Percentiles rank a stretch among this genome's conserved stretches.
Evolutionary conservation across 2,797 vertebrate genomes (phyloP).

Genomic region (Alectoris magna): DNA sequence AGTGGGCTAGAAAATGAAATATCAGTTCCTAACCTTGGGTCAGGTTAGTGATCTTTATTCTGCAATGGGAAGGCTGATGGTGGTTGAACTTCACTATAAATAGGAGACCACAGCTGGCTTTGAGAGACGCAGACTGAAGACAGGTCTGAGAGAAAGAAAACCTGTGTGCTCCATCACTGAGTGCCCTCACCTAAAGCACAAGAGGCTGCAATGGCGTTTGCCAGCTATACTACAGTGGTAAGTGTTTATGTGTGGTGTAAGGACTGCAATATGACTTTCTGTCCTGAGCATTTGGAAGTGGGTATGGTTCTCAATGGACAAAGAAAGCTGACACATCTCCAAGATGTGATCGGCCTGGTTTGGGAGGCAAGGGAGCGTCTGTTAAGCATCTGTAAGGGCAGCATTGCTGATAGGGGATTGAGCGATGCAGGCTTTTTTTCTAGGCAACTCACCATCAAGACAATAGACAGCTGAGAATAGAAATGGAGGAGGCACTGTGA

Average conservation of each 20-base stretch:
- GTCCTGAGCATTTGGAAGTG: not conserved
- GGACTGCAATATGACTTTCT: not conserved
- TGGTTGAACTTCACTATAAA: slow-evolving; percentile 72
- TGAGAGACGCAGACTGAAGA: not conserved
- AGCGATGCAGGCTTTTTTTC: no score
- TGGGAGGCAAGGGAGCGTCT: no score
- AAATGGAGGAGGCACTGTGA: not conserved
- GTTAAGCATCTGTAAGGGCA: not conserved
- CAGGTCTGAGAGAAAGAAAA: not conserved
- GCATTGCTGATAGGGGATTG: not conserved
- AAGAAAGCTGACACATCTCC: not conserved
- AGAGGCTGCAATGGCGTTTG: slow-evolving; percentile 23
- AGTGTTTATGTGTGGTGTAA: not conserved
- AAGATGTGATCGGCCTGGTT: not conserved
- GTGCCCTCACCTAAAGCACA: not conserved
- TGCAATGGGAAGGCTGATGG: slow-evolving; percentile 65
- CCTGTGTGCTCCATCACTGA: fast-evolving
- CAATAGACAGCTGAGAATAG: not conserved
- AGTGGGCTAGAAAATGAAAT: slow-evolving; percentile 43
- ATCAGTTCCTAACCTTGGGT: slow-evolving; percentile 1
- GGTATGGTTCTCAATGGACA: not conserved
- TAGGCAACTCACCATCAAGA: no score
- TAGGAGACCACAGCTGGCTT: not conserved
- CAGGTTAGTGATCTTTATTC: not conserved
- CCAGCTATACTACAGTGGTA: not conserved